A percentile compares a stretch with the other conserved stretches of the same genome.
Evolutionary conservation across 1,140 invertebrate species (phyloP).

Genomic region (Drosophila biarmipes): DNA sequence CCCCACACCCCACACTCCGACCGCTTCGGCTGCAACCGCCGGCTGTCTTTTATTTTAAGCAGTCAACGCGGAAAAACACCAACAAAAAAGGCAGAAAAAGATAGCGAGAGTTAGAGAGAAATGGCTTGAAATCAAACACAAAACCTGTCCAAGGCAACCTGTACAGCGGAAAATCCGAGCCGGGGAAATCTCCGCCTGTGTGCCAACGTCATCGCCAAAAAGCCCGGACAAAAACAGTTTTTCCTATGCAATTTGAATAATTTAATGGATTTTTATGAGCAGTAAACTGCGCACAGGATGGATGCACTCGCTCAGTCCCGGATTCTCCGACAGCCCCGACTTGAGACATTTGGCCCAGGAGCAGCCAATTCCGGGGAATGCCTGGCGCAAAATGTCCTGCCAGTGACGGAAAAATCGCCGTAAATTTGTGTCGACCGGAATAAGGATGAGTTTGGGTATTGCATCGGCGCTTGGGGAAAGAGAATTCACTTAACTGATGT

Average conservation of each 20-base stretch:
- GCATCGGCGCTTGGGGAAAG: neutral
- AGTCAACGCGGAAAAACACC: conserved; percentile 73
- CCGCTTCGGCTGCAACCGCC: conserved; percentile 37
- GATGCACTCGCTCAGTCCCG: conserved; percentile 41
- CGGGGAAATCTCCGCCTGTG: conserved; percentile 25
- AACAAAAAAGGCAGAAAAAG: conserved; percentile 17
- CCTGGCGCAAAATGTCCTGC: conserved; percentile 47
- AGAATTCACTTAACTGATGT: neutral
- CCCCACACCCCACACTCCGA: neutral
- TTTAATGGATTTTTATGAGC: conserved; percentile 84
- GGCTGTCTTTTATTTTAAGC: conserved; percentile 71
- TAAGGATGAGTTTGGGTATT: conserved; percentile 22
- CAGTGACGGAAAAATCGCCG: conserved; percentile 67
- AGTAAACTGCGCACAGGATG: conserved; percentile 76
- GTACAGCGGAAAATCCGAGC: neutral
- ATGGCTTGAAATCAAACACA: conserved; percentile 42
- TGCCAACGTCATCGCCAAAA: conserved; percentile 34
- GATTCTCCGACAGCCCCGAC: conserved; percentile 33
- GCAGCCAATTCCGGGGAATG: conserved; percentile 38
- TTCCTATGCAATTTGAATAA: conserved; percentile 82
- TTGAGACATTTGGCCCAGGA: conserved; percentile 35
- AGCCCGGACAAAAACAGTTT: conserved; percentile 42
- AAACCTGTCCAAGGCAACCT: conserved; percentile 17
- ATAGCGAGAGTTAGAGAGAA: conserved; percentile 5
- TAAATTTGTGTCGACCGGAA: conserved; percentile 60